Base-by-base conservation (phyloP, 2,888 invertebrate species). In the Homarus gammarus region DNA sequence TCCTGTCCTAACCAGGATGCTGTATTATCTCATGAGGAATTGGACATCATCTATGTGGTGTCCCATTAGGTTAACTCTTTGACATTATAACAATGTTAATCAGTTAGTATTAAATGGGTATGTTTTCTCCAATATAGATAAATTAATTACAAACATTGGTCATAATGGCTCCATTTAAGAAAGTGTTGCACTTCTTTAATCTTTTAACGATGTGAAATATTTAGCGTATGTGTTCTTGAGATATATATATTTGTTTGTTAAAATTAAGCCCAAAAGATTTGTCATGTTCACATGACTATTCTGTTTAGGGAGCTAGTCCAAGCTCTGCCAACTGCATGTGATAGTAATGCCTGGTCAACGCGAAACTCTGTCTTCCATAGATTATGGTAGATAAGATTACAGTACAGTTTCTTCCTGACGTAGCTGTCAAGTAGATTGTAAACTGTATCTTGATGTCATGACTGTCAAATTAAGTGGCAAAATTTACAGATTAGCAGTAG, bases 321-420 rank as follows among this genome's bases (percentile, higher is more conserved):
- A 81, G 73, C 73, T 82, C 73, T 51, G 33, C 44, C 64, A 82
- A 88, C 88, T 88, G 88, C 88, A 82, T 88, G 88, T 88, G 88
- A 88, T 88, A 88, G 88, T 82, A 64, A 83, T 81, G 88, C 88
- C 88, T 88, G 88, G 83, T 83, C 75, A 88, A 73, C 77, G 81
- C 31, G 83, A 88, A 82, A 88, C 83, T 49, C 44, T 78, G 88
- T 88, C 88, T 88, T 88, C 88, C 88, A 88, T 88, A 88, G 75
- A 49, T 88, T 44, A 85, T 85, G 85, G 85, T 85, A 85, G 84
- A 84, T 84, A 84, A 84, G 84, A 84, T 6, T 61, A 84, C 84
- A 84, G 84, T 84, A 75, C 61, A 61, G 64, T 84, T 27, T 56
- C 36, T 56, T 79, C 56, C n/a, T 64, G 64, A 27, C 64, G 12